A percentile compares a stretch with the other conserved stretches of the same genome.
Evolutionary conservation across 2,113 vertebrate species (phyloP).

Genomic region (Theropithecus gelada): DNA sequence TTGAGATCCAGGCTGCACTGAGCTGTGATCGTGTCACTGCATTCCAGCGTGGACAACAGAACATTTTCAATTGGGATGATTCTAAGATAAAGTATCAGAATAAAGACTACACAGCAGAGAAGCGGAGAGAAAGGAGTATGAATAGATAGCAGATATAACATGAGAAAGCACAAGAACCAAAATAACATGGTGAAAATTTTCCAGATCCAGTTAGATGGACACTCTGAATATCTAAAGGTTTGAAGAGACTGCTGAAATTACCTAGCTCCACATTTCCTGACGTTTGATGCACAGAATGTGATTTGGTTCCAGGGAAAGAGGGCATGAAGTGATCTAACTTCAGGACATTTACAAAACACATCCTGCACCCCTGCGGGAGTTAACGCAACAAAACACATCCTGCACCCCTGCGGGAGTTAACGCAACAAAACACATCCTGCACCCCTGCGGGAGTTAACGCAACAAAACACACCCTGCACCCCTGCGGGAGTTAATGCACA

Average conservation of each 20-base stretch:
- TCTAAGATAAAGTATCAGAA: background rate
- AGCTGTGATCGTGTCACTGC: no score
- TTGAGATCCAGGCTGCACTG: no score
- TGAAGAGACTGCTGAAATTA: background rate
- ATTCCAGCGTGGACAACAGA: background rate
- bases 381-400: fast-evolving
- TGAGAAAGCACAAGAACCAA: background rate
- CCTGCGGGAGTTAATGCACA: no score
- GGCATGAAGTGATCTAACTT: background rate
- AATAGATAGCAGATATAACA: background rate
- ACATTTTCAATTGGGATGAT: background rate
- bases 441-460: no score
- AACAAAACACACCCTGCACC: no score
- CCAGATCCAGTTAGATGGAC: background rate
- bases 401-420: no score
- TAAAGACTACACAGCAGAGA: background rate
- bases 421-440: background rate
- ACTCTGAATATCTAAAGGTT: background rate
- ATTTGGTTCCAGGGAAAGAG: background rate
- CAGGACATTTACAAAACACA: background rate
- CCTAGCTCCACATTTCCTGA: background rate
- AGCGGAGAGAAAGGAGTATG: background rate
- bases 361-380: no score
- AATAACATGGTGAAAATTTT: background rate
- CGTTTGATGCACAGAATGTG: background rate